Conservation (phyloP, 1,140 invertebrate genomes). For the Maconellicoccus hirsutus region DNA sequence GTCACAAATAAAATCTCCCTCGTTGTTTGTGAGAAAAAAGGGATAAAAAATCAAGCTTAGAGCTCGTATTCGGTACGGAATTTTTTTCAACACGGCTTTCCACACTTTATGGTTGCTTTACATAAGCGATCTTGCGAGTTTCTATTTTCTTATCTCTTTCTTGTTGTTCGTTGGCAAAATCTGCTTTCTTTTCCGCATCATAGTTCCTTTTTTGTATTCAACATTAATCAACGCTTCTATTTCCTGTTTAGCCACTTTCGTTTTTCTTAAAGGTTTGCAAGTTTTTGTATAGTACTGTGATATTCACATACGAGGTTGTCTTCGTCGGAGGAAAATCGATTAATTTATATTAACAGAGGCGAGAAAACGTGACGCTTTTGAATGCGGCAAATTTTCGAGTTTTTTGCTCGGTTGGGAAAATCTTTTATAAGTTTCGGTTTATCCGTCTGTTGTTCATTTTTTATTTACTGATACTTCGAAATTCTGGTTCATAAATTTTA, state of each 20-base stretch:
- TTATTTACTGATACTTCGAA: neutral
- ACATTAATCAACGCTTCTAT: constrained; percentile 4
- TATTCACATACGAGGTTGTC: neutral
- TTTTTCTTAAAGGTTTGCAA: neutral
- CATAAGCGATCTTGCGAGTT: neutral
- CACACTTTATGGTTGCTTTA: neutral
- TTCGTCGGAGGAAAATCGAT: neutral
- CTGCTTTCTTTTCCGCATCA: neutral
- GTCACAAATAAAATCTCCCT: neutral
- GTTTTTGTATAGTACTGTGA: too few species aligned
- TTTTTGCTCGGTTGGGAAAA: neutral
- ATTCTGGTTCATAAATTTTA: constrained; percentile 9
- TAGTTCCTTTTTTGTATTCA: neutral
- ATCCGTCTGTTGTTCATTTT: constrained; percentile 8
- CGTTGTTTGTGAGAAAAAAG: neutral
- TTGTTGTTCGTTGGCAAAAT: neutral
- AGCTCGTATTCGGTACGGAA: neutral
- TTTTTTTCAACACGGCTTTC: neutral
- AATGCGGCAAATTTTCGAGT: neutral
- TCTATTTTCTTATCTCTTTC: neutral
- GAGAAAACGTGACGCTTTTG: too few species aligned
- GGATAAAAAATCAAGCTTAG: neutral
- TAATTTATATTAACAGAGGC: neutral
- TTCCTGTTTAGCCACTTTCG: neutral
- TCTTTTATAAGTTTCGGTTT: neutral